phyloP scores from a whole-genome alignment of 2,797 vertebrate species.

The Pipistrellus pipistrellus region DNA sequence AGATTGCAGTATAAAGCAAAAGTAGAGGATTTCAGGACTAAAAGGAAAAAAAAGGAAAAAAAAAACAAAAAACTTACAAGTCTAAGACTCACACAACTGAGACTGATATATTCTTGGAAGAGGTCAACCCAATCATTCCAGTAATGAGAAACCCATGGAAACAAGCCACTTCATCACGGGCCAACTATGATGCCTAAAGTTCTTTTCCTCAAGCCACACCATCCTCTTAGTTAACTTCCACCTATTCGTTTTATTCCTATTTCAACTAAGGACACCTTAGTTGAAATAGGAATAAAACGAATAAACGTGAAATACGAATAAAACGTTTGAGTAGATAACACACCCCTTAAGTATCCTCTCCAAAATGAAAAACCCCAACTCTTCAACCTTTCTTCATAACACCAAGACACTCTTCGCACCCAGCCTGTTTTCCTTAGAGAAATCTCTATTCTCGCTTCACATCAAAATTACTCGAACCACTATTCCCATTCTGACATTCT shows the following conservation, averaged over 20 bases:
- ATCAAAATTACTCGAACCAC: constrained; percentile 32
- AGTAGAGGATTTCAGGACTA: constrained; percentile 11
- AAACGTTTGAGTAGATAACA: neutral
- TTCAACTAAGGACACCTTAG: neutral
- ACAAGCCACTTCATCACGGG: constrained; percentile 28
- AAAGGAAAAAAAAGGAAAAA: neutral
- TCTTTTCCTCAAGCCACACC: constrained; percentile 33
- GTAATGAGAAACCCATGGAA: neutral
- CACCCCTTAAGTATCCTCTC: neutral
- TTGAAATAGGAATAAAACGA: no score
- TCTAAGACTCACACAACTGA: constrained; percentile 40
- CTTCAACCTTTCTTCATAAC: constrained; percentile 8
- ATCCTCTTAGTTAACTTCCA: neutral
- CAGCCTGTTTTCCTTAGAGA: neutral
- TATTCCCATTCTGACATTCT: neutral
- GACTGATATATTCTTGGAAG: neutral
- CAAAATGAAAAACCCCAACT: constrained; percentile 43
- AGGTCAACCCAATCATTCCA: neutral
- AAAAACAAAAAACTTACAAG: neutral
- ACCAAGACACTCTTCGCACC: neutral
- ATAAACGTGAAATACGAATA: no score
- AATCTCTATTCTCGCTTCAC: constrained; percentile 13
- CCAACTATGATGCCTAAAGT: neutral
- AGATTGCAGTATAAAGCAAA: constrained; percentile 31
- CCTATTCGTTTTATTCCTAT: neutral